Percentiles rank a stretch among this genome's conserved stretches.
Evolutionary conservation across 2,888 invertebrate genomes (phyloP).

Genomic region (Frankliniella intonsa): DNA sequence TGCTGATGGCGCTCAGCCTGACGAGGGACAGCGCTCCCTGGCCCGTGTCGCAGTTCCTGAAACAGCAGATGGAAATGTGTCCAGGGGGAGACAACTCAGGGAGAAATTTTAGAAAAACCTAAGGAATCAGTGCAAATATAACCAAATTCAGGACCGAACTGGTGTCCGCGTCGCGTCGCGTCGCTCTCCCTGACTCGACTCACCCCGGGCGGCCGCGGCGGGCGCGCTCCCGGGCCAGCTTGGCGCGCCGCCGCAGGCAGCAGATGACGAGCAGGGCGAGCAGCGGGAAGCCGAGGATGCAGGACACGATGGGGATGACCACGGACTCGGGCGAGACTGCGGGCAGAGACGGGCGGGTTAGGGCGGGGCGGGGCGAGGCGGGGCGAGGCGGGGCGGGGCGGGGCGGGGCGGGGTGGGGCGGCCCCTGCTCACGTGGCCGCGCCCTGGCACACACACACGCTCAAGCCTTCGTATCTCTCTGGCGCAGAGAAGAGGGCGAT

Average conservation of each 20-base stretch:
- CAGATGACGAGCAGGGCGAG: constrained; percentile 82
- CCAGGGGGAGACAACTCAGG: no score
- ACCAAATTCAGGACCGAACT: no score
- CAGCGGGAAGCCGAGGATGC: constrained; percentile 83
- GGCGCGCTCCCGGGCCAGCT: constrained; percentile 76
- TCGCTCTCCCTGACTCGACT: no score
- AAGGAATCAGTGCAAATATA: no score
- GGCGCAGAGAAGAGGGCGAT: no score
- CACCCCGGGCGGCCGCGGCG: constrained; percentile 55
- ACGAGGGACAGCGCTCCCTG: constrained; percentile 79
- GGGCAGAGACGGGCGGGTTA: constrained; percentile 40
- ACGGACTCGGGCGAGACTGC: constrained; percentile 83
- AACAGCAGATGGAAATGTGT: constrained; percentile 33
- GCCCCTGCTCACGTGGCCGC: no score
- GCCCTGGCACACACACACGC: no score
- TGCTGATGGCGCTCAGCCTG: constrained; percentile 67
- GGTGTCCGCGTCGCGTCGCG: no score
- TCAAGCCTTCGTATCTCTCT: no score
- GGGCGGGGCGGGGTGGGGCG: no score
- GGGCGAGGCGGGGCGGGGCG: not conserved
- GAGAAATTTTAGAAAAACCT: no score
- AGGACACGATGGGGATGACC: constrained; percentile 82
- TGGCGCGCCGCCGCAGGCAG: constrained; percentile 75
- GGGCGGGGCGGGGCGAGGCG: not conserved
- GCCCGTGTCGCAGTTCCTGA: constrained; percentile 68